Percentiles rank a stretch among this genome's conserved stretches.
Conservation (phyloP, 1,140 invertebrate species). For the Magallana angulata region DNA sequence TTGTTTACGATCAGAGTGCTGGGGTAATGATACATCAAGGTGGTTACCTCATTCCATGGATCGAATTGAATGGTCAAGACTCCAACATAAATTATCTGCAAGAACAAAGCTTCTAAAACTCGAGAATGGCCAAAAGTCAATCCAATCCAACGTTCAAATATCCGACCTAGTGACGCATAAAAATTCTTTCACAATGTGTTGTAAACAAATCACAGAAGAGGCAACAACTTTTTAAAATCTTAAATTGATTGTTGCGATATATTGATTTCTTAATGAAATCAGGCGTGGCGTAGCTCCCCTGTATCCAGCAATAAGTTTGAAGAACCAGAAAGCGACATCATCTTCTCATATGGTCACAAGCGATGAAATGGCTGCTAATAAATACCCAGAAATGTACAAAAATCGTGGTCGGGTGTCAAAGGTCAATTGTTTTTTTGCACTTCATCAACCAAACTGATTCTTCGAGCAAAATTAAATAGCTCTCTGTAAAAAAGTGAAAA, state of each 20-base stretch:
- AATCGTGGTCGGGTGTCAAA: constrained; percentile 15
- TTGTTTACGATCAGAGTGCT: neutral
- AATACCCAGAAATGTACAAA: constrained; percentile 36
- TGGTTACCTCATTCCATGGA: neutral
- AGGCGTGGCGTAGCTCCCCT: neutral
- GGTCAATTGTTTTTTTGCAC: constrained; percentile 18
- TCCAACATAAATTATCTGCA: neutral
- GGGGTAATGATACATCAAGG: neutral
- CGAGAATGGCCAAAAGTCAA: constrained; percentile 21
- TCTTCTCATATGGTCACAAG: neutral
- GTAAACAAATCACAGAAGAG: neutral
- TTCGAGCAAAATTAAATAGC: constrained; percentile 6
- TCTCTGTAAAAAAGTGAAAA: constrained; percentile 32
- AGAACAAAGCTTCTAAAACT: neutral
- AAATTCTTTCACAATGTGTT: constrained; percentile 1
- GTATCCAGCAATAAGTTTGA: constrained; percentile 15
- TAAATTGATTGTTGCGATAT: constrained; percentile 20
- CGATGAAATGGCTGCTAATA: neutral
- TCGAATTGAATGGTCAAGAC: constrained; percentile 33
- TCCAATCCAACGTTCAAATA: neutral
- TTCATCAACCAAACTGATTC: constrained; percentile 27
- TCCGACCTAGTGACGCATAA: neutral
- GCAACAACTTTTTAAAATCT: neutral
- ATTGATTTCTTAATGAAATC: constrained; percentile 12
- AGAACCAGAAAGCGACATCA: neutral